phyloP scores from a whole-genome alignment of 2,797 vertebrate species.

The Picus viridis region DNA sequence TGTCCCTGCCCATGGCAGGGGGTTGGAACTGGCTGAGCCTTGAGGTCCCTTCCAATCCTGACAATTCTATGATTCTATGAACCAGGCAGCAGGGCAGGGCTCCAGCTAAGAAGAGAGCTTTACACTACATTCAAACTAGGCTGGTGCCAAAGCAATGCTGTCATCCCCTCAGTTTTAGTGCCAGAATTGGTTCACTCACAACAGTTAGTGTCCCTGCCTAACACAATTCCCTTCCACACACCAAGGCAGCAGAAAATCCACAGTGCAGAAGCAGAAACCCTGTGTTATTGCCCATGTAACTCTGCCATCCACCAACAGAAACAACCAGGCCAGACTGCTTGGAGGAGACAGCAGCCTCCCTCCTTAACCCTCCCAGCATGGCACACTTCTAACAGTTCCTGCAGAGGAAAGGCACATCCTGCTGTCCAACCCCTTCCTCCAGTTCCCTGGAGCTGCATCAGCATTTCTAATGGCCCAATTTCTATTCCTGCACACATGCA shows the following conservation, averaged over 20 bases:
- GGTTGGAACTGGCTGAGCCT: too few species aligned
- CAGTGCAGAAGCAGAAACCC: neutral
- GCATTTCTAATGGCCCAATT: neutral
- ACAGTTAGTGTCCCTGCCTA: neutral
- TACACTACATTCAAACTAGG: accelerated
- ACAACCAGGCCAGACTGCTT: neutral
- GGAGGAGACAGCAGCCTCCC: neutral
- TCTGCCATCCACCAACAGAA: neutral
- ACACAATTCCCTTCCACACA: neutral
- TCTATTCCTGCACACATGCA: neutral
- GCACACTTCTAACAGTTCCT: neutral
- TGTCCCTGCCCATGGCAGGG: too few species aligned
- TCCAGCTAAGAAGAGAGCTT: neutral
- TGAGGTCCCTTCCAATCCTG: too few species aligned
- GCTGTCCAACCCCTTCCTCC: neutral
- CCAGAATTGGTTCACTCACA: neutral
- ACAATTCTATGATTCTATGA: neutral
- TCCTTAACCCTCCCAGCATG: neutral
- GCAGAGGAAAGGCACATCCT: neutral
- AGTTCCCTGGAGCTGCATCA: neutral
- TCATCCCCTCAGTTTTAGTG: neutral
- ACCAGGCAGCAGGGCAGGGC: neutral
- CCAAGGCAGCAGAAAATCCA: neutral
- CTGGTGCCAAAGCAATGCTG: neutral
- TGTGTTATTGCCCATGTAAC: neutral